Conservation (phyloP, 2,888 invertebrate genomes). For the Phlogophora meticulosa region DNA sequence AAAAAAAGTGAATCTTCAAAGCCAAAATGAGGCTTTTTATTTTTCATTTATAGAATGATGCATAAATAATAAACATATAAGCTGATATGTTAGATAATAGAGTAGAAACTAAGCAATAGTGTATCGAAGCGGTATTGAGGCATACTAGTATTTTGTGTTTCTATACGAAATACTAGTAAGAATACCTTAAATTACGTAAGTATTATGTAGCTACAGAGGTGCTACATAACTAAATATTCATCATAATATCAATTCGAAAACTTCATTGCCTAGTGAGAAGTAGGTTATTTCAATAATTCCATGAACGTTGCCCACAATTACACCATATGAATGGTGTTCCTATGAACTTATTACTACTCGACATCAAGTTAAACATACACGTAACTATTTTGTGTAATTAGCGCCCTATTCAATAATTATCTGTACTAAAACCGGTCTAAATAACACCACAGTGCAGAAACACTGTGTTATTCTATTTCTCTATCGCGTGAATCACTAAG, state of each 20-base stretch:
- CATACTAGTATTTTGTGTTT: neutral
- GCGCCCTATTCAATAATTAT: neutral
- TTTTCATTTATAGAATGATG: neutral
- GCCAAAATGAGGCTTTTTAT: neutral
- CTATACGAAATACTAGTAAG: neutral
- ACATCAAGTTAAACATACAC: too few relatives aligned
- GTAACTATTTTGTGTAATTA: neutral
- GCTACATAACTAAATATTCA: neutral
- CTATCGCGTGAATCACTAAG: slow-evolving; percentile 2
- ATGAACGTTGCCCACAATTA: neutral
- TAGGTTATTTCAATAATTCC: neutral
- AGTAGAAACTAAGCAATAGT: too few relatives aligned
- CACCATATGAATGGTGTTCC: neutral
- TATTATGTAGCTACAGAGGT: neutral
- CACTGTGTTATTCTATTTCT: slow-evolving; percentile 2
- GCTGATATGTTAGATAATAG: neutral
- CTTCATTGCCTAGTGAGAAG: neutral
- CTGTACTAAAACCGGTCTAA: neutral
- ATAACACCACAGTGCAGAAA: neutral
- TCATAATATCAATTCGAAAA: neutral
- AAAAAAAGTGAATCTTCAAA: too few relatives aligned
- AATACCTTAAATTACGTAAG: neutral
- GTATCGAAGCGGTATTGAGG: too few relatives aligned
- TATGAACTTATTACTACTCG: slow-evolving; percentile 3
- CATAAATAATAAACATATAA: slow-evolving; percentile 9